phyloP scores from a whole-genome alignment of 2,888 invertebrate species.

The Chorisops tibialis region DNA sequence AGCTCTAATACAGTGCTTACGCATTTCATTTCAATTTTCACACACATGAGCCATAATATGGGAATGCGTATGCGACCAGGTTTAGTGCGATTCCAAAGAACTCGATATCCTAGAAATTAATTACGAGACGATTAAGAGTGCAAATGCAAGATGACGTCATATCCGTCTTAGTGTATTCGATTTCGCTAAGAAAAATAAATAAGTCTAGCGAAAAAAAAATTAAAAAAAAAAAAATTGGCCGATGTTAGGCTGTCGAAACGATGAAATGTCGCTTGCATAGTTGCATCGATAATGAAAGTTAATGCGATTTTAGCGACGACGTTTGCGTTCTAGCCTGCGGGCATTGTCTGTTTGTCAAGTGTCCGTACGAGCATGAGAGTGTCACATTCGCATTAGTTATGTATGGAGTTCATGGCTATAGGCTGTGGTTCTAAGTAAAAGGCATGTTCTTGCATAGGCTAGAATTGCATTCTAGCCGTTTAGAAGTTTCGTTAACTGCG shows the following conservation, averaged over 20 bases:
- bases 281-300: no score
- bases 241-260: no score
- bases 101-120: no score
- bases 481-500: no score
- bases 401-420: conserved; percentile 22
- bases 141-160: conserved; percentile 14
- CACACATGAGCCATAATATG: no score
- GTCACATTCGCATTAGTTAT: conserved; percentile 2
- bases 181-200: background rate
- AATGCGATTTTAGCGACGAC: background rate
- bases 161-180: conserved; percentile 6
- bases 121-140: conserved; percentile 4
- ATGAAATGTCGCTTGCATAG: no score
- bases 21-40: no score
- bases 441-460: conserved; percentile 15
- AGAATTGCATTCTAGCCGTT: background rate
- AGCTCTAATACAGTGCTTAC: no score
- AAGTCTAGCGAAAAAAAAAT: no score
- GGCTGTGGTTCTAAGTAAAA: conserved; percentile 13
- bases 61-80: no score
- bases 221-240: no score
- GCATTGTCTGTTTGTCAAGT: conserved; percentile 15
- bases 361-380: background rate
- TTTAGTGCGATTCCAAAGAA: no score
- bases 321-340: conserved; percentile 22